Conservation (phyloP, 2,888 invertebrate genomes). For the Drosophila flavopinicola region DNA sequence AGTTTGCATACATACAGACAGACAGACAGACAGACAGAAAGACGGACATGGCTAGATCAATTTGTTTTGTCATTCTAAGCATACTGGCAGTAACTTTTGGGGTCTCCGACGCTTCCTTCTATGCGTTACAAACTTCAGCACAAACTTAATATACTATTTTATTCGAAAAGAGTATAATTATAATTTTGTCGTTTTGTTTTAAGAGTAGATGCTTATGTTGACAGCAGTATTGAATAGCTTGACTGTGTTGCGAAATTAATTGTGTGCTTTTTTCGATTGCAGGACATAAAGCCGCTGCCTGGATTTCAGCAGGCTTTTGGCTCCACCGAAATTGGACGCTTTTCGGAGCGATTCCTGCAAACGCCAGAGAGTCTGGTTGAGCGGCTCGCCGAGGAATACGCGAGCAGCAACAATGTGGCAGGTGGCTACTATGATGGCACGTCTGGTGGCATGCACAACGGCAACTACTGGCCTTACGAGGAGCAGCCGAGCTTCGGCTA, state of each 20-base stretch:
- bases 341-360: slow-evolving; percentile 88
- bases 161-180: too few species aligned
- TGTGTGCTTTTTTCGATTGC: neutral
- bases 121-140: too few species aligned
- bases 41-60: too few species aligned
- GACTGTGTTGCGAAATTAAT: too few species aligned
- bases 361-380: slow-evolving; percentile 77
- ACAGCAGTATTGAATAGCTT: too few species aligned
- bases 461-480: slow-evolving; percentile 57
- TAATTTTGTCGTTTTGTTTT: too few species aligned
- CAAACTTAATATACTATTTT: neutral
- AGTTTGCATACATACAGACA: too few species aligned
- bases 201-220: too few species aligned
- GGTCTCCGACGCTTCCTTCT: too few species aligned
- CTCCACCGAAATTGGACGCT: slow-evolving; percentile 93
- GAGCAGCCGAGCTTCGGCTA: slow-evolving; percentile 42
- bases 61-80: too few species aligned
- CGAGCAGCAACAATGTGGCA: slow-evolving; percentile 7
- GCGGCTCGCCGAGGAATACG: slow-evolving; percentile 57
- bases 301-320: slow-evolving; percentile 95
- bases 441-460: slow-evolving; percentile 26
- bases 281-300: slow-evolving; percentile 87
- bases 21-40: too few species aligned
- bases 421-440: slow-evolving; percentile 41
- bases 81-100: too few species aligned